Evolutionary conservation across 2,888 invertebrate genomes (phyloP), one percentile per base, ranked within the genome.

Genomic region (Cecidostiba fungosa): DNA sequence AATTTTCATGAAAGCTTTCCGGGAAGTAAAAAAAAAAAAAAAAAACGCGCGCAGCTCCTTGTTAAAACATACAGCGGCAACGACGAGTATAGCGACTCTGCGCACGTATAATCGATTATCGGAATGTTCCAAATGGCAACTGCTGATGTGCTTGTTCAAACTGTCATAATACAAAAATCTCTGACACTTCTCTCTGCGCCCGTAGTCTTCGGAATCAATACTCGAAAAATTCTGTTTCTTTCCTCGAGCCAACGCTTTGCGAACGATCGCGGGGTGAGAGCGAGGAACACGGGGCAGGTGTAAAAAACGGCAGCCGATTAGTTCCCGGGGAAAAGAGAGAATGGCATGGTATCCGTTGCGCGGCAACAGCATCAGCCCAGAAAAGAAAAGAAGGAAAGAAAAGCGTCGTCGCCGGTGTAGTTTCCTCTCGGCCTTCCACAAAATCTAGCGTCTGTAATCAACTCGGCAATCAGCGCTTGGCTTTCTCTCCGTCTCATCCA

Each of bases 21-120:
- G 5, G 16, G 32, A 39, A 19, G 50, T 5, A 23, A 23, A 23
- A 23, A 59, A 59, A 36, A n/a, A 72, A 5, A 23, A 4, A 10
- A 8, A 19, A 14, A 14, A 39, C 12, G 39, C 29, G 26, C 5
- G 10, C 23, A 23, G 59, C 6, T 14, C 23, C 3, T 23, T 26
- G 23, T 23, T 62, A 62, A 62, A 62, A 62, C 26, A 23, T 10
- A 19, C 19, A 19, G 5, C 19, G 54, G 54, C 16, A 50, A 16
- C 50, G 50, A 50, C 50, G 50, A 50, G 50, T 16, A n/a, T n/a
- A 50, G 50, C 50, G 3, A 50, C 50, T 32, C 32, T 14, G 50
- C 19, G 23, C 43, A 29, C 29, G 29, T 74, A n/a, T n/a, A 26
- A 74, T 74, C 50, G 74, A 74, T 74, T 74, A 74, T 74, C 19